Evolutionary conservation across 2,113 vertebrate genomes (phyloP), one percentile per base, ranked within the genome.

Genomic region (Amphiprion percula): DNA sequence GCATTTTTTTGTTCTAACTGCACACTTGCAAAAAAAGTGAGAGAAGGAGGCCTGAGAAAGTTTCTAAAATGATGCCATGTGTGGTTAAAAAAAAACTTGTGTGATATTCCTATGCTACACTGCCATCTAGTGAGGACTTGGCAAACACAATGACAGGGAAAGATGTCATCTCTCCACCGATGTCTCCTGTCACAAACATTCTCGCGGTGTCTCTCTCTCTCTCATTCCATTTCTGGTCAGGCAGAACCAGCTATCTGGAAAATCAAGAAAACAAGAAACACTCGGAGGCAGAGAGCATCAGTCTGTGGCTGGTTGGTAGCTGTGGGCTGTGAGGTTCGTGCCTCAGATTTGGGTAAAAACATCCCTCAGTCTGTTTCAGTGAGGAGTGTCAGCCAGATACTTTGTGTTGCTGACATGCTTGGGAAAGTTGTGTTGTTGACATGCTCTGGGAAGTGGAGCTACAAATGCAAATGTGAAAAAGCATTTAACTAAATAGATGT

Each of bases 111-210:
- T 84, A 68, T 79, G 65, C 87, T 81, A 88, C 86, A 91, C 90
- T 93, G 92, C 93, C 92, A 94, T 92, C 93, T 94, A 92, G 93
- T 90, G 91, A 79, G 64, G 62, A 61, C 23, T 74, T 16, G 2
- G 66, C 28, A 70, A 70, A 87, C 63, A 77, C 30, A 47, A 79
- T 82, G 77, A 85, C 80, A 66, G 66, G 50, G 39, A 39, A 79
- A 63, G 53, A 84, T 46, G 58, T 54, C 58, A 58, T 78, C 54
- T 83, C 62, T 52, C 30, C 59, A 55, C 62, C 9, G 2, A 47
- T 24, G 60, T 71, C 56, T 69, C 60, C 74, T 80, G 68, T 79
- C 74, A 79, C 53, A 84, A 39, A 52, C 28, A 11, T 14, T 72
- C 24, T 52, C 5, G 16, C 1, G 46, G 44, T 41, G 33, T 63